Conservation (phyloP, 2,113 vertebrate genomes). For the Perognathus longimembris region DNA sequence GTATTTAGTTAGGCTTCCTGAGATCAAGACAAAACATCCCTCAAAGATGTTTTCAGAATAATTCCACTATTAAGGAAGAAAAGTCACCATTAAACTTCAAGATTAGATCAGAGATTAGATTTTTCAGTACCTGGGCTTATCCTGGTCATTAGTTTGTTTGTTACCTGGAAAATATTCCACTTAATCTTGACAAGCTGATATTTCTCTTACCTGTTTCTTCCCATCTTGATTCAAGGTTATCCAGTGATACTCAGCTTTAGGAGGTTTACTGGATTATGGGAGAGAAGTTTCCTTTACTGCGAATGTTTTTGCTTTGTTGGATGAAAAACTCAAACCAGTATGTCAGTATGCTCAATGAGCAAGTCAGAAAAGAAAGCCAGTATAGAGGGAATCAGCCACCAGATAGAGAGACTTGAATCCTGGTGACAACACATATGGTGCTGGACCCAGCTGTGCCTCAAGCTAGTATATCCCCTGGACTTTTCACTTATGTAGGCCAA, state of each 20-base stretch:
- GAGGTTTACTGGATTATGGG: conserved; percentile 51
- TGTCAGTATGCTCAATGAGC: conserved; percentile 39
- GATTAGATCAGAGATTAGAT: conserved; percentile 12
- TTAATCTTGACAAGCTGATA: conserved; percentile 45
- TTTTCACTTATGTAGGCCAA: no score
- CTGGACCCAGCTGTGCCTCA: no score
- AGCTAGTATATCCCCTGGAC: neutral
- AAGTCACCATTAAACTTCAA: conserved; percentile 40
- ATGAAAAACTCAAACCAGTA: conserved; percentile 56
- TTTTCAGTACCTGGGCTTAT: conserved; percentile 29
- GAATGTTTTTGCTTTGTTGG: conserved; percentile 46
- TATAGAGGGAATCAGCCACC: neutral
- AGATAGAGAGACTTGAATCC: no score
- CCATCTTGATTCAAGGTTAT: conserved; percentile 55
- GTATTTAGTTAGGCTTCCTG: conserved; percentile 27
- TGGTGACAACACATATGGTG: no score
- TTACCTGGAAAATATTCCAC: conserved; percentile 38
- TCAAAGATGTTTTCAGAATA: conserved; percentile 4
- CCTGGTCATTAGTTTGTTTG: conserved; percentile 11
- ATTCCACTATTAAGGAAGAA: conserved; percentile 52
- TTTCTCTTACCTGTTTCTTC: conserved; percentile 52
- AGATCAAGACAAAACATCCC: neutral
- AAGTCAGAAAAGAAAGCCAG: conserved; percentile 67
- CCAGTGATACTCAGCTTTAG: conserved; percentile 39
- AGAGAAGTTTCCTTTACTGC: conserved; percentile 49